phyloP scores from a whole-genome alignment of 2,888 invertebrate genomes.

The Acronicta psi region DNA sequence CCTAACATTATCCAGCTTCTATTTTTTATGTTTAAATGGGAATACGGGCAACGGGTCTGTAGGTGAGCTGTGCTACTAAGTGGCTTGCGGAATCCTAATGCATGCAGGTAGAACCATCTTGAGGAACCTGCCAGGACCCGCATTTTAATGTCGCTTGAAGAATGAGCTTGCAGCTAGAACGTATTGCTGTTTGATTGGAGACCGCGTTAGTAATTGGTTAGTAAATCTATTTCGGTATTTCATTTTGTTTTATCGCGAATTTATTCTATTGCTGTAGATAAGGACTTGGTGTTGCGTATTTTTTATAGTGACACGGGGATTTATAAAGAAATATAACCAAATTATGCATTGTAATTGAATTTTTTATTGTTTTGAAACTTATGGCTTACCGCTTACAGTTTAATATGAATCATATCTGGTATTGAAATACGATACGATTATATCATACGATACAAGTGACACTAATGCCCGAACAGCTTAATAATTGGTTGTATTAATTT shows the following conservation, averaged over 20 bases:
- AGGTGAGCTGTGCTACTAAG: slow-evolving; percentile 81
- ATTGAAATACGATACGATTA: slow-evolving; percentile 17
- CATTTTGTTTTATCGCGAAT: slow-evolving; percentile 49
- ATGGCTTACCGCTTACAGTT: neutral
- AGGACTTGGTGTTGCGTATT: slow-evolving; percentile 13
- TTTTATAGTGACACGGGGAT: slow-evolving; percentile 27
- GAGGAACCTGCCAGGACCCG: slow-evolving; percentile 62
- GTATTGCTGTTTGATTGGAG: slow-evolving; percentile 52
- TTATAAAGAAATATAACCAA: slow-evolving; percentile 23
- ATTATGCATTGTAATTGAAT: slow-evolving; percentile 34
- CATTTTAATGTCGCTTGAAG: slow-evolving; percentile 58
- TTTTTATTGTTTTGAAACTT: slow-evolving; percentile 25
- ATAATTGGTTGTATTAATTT: too few species aligned
- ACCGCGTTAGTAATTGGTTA: slow-evolving; percentile 50
- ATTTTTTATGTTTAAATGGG: slow-evolving; percentile 84
- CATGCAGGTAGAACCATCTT: slow-evolving; percentile 78
- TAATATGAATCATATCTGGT: neutral
- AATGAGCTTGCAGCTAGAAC: slow-evolving; percentile 50
- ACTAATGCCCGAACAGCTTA: too few species aligned
- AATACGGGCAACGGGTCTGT: slow-evolving; percentile 89
- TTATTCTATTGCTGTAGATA: slow-evolving; percentile 43
- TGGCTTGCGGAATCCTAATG: slow-evolving; percentile 83
- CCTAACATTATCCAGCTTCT: slow-evolving; percentile 83
- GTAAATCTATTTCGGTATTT: slow-evolving; percentile 47
- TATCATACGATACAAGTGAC: too few species aligned